These are phyloP conservation scores for Eriocheir sinensis DNA, from an alignment of 1,140 invertebrate genomes.

Conservation along the genomic window DNA sequence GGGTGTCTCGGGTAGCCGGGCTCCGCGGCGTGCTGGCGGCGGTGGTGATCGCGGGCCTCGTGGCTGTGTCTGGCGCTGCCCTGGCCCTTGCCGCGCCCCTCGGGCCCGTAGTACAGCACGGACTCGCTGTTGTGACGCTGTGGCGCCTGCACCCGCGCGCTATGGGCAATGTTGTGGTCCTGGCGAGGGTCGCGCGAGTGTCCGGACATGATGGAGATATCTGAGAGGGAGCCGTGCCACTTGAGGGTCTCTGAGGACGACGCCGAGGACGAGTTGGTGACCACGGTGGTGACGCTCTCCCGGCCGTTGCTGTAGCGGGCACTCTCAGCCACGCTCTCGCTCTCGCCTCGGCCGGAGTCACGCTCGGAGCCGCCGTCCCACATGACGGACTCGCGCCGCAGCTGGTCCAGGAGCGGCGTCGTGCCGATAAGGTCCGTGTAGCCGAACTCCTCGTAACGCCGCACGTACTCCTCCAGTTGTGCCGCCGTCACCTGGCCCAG, in stretches of 20 bases:
- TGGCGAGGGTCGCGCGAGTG: conserved; percentile 79
- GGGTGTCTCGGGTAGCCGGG: conserved; percentile 72
- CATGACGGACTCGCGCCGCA: conserved; percentile 80
- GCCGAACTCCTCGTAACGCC: conserved; percentile 86
- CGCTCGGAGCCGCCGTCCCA: conserved; percentile 78
- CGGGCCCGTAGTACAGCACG: conserved; percentile 85
- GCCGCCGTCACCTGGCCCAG: conserved; percentile 78
- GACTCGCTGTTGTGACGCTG: conserved; percentile 91
- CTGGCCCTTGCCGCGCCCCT: conserved; percentile 78
- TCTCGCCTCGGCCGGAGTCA: conserved; percentile 78
- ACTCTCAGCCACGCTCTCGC: conserved; percentile 79
- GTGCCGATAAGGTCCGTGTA: conserved; percentile 85
- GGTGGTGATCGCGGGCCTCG: conserved; percentile 61
- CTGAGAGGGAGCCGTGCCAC: conserved; percentile 91
- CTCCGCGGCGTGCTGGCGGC: conserved; percentile 77
- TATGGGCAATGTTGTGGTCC: conserved; percentile 88
- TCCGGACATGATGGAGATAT: conserved; percentile 83
- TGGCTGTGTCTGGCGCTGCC: conserved; percentile 63
- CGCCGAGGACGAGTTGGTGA: conserved; percentile 82
- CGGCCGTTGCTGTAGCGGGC: conserved; percentile 82
- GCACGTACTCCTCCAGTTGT: conserved; percentile 81
- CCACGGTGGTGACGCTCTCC: conserved; percentile 86
- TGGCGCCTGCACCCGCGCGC: conserved; percentile 89
- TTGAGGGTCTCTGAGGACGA: conserved; percentile 90
- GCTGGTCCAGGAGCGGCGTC: conserved; percentile 90